Percentiles rank a stretch among this genome's conserved stretches.
phyloP scores from a whole-genome alignment of 2,113 vertebrate species.

The Notechis scutatus region DNA sequence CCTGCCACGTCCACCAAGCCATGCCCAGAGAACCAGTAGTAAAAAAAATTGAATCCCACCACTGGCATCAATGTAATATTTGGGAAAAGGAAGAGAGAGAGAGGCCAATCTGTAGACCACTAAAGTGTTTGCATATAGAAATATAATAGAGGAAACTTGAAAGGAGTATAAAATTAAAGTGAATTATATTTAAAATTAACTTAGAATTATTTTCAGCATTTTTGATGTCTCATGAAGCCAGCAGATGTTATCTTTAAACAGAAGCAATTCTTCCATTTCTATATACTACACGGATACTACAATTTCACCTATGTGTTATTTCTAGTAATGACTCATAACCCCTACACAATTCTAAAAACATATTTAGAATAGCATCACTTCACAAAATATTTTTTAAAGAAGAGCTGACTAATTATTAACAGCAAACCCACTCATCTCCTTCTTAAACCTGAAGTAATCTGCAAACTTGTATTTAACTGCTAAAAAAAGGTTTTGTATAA shows the following conservation, averaged over 20 bases:
- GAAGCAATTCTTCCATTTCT: slow-evolving; percentile 12
- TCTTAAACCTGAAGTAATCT: neutral
- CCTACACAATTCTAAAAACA: slow-evolving; percentile 31
- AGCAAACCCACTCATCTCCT: neutral
- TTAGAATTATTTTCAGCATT: neutral
- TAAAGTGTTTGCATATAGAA: neutral
- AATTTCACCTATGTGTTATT: slow-evolving; percentile 28
- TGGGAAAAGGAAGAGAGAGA: neutral
- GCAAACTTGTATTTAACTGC: neutral
- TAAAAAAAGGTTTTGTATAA: neutral
- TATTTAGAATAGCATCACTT: slow-evolving; percentile 45
- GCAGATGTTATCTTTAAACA: neutral
- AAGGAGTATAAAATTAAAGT: neutral
- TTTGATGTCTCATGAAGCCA: neutral
- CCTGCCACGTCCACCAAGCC: too few species aligned
- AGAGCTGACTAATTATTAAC: neutral
- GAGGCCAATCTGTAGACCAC: neutral
- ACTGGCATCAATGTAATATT: neutral
- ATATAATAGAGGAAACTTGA: neutral
- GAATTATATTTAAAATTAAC: neutral
- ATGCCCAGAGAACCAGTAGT: too few species aligned
- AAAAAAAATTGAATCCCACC: too few species aligned
- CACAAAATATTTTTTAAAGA: slow-evolving; percentile 8
- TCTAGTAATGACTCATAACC: slow-evolving; percentile 49
- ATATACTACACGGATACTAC: neutral